These are phyloP conservation scores for Hippocampus mohnikei DNA, from an alignment of 2,113 vertebrate genomes.

Conservation along the genomic window DNA sequence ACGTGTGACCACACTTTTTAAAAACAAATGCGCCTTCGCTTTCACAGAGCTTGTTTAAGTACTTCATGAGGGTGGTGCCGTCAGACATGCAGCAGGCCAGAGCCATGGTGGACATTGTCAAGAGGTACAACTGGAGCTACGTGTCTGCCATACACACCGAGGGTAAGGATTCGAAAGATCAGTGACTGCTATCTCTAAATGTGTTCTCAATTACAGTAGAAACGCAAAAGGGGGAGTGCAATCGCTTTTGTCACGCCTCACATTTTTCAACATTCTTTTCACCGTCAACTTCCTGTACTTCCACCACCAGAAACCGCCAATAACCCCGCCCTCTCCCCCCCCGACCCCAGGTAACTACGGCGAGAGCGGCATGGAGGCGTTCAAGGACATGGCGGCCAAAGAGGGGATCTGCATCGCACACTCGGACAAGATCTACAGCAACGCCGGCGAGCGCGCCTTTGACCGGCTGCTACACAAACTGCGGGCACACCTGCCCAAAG, in stretches of 20 bases:
- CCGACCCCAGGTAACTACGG: conserved; percentile 87
- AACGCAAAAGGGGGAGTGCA: too few relatives aligned
- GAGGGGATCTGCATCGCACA: conserved; percentile 98
- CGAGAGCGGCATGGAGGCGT: conserved; percentile 99
- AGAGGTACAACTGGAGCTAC: conserved; percentile 97
- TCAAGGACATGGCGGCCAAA: conserved; percentile 95
- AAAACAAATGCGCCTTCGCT: neutral
- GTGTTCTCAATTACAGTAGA: too few relatives aligned
- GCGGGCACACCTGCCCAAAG: conserved; percentile 88
- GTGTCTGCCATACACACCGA: conserved; percentile 98
- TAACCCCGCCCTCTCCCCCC: neutral
- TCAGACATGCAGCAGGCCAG: conserved; percentile 94
- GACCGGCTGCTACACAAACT: conserved; percentile 91
- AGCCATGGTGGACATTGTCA: conserved; percentile 99
- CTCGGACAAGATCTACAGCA: conserved; percentile 99
- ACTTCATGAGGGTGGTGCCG: conserved; percentile 98
- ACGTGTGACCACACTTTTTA: neutral
- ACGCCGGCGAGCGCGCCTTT: conserved; percentile 90
- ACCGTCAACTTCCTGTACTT: too few relatives aligned
- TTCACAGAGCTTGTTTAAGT: conserved; percentile 85
- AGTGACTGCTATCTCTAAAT: too few relatives aligned
- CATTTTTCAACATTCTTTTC: too few relatives aligned
- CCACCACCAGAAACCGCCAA: too few relatives aligned
- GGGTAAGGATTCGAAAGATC: conserved; percentile 66
- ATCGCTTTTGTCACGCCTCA: too few relatives aligned